Percentiles rank a stretch among this genome's conserved stretches.
Conservation (phyloP, 1,140 invertebrate genomes). For the Conus ventricosus region DNA sequence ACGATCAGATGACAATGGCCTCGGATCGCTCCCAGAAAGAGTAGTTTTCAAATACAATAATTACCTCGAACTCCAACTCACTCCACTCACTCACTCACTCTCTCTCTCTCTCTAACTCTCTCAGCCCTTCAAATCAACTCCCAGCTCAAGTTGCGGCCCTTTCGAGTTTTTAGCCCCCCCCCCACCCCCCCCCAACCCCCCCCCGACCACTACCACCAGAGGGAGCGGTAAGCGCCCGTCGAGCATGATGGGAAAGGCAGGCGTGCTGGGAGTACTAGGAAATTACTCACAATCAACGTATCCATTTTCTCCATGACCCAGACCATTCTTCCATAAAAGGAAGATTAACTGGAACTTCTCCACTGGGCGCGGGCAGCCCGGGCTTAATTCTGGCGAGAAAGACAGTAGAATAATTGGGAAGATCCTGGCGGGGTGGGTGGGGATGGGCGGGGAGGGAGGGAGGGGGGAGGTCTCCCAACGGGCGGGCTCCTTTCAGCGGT, state of each 20-base stretch:
- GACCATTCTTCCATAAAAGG: slow-evolving; percentile 22
- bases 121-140: slow-evolving; percentile 1
- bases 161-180: background rate
- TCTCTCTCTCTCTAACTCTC: background rate
- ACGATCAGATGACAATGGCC: slow-evolving; percentile 36
- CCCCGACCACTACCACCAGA: background rate
- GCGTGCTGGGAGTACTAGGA: slow-evolving; percentile 21
- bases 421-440: background rate
- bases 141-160: slow-evolving; percentile 16
- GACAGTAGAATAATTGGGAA: slow-evolving; percentile 24
- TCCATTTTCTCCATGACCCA: slow-evolving; percentile 31
- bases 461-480: background rate
- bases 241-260: slow-evolving; percentile 22
- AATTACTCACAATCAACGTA: slow-evolving; percentile 29
- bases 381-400: slow-evolving; percentile 1
- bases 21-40: slow-evolving; percentile 13
- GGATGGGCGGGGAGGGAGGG: background rate
- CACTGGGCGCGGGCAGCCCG: background rate
- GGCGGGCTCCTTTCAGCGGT: background rate
- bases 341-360: slow-evolving; percentile 30
- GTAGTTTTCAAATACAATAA: slow-evolving; percentile 32
- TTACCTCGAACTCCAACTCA: slow-evolving; percentile 15
- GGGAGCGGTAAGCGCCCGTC: background rate
- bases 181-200: too few relatives aligned
- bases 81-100: background rate